Conservation (phyloP, 2,113 vertebrate species). For the Toxostoma redivivum region DNA sequence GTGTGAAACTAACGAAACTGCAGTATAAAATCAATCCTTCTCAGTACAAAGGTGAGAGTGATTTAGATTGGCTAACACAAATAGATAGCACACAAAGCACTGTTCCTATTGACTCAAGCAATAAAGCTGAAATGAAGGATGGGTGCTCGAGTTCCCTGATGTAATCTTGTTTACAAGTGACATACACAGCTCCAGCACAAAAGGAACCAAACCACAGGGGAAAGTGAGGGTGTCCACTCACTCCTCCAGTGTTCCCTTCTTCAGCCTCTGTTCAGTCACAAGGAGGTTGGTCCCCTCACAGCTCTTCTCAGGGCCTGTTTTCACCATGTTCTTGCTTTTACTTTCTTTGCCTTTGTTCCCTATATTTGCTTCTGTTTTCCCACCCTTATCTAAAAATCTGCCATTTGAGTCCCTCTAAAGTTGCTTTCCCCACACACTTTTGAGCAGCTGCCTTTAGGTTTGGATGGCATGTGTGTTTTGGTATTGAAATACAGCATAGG, state of each 20-base stretch:
- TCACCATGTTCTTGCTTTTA: background rate
- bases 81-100: rapidly evolving
- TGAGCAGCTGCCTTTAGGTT: background rate
- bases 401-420: background rate
- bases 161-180: background rate
- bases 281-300: background rate
- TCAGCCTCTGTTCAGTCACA: background rate
- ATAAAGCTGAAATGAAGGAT: background rate
- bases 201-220: background rate
- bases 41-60: background rate
- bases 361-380: background rate
- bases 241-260: background rate
- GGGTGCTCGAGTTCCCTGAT: background rate
- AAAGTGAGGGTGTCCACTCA: background rate
- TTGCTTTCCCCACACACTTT: background rate
- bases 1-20: background rate
- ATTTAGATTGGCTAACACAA: background rate
- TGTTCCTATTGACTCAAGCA: background rate
- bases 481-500: rapidly evolving
- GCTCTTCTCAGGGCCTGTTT: background rate
- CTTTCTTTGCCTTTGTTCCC: background rate
- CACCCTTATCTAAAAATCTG: background rate
- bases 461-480: background rate
- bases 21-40: background rate
- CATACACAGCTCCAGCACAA: rapidly evolving